Evolutionary conservation across 2,797 vertebrate species (phyloP).

Genomic region (Danio tinwini): DNA sequence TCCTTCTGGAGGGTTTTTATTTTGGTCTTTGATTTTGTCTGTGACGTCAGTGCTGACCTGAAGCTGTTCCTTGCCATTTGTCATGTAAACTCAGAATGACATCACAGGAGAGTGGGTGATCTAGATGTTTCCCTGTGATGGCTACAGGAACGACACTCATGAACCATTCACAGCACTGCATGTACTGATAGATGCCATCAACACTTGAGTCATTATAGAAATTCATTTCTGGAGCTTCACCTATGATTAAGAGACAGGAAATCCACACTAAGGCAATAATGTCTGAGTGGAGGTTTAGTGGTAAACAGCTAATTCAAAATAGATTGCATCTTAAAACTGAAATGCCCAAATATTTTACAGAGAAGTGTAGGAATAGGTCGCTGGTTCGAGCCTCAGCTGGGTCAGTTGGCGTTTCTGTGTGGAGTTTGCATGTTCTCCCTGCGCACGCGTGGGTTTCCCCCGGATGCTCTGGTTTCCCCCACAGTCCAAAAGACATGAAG

Average conservation of each 20-base stretch:
- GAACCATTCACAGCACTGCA: conserved; percentile 4
- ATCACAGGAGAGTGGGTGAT: conserved; percentile 6
- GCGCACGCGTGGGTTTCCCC: too few species aligned
- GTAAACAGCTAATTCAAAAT: not conserved
- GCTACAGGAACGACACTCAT: not conserved
- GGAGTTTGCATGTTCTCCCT: too few species aligned
- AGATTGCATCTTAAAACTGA: not conserved
- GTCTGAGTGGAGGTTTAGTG: not conserved
- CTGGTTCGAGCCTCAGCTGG: too few species aligned
- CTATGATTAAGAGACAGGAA: not conserved
- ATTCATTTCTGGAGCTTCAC: not conserved
- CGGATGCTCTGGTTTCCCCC: too few species aligned
- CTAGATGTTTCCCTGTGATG: not conserved
- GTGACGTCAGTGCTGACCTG: conserved; percentile 30
- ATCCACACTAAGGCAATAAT: not conserved
- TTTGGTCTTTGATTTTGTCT: conserved; percentile 14
- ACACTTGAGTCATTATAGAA: not conserved
- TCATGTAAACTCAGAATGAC: conserved; percentile 42
- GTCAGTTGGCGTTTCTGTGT: too few species aligned
- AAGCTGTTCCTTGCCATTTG: conserved; percentile 41
- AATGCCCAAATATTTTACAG: not conserved
- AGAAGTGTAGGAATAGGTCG: too few species aligned
- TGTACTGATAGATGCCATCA: not conserved
- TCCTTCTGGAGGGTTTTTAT: conserved; percentile 4
- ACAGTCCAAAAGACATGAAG: too few species aligned